phyloP scores from a whole-genome alignment of 1,140 invertebrate genomes.

The Diorhabda sublineata region DNA sequence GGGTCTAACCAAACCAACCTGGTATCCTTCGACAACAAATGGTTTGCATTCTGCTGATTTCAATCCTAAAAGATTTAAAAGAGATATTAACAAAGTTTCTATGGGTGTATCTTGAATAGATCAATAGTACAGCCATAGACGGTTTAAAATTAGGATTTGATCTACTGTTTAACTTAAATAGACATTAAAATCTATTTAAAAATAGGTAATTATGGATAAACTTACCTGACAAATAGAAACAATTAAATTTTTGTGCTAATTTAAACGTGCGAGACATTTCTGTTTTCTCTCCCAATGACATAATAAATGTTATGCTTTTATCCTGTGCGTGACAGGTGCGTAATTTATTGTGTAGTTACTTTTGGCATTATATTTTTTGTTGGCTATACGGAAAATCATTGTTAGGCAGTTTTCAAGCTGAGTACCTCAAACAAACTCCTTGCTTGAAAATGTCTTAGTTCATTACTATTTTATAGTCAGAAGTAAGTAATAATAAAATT shows the following conservation, averaged over 20 bases:
- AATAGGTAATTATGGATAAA: slow-evolving; percentile 12
- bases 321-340: slow-evolving; percentile 10
- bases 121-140: slow-evolving; percentile 28
- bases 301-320: slow-evolving; percentile 3
- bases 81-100: slow-evolving; percentile 8
- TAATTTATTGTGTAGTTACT: background rate
- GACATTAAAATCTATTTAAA: background rate
- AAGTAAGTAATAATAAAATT: no score
- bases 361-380: background rate
- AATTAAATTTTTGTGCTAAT: slow-evolving; percentile 78
- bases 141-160: slow-evolving; percentile 16
- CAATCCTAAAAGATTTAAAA: slow-evolving; percentile 32
- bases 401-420: no score
- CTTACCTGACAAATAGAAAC: slow-evolving; percentile 79
- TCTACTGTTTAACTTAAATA: slow-evolving; percentile 27
- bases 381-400: background rate
- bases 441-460: no score
- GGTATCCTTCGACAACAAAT: slow-evolving; percentile 80
- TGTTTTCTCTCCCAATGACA: slow-evolving; percentile 31
- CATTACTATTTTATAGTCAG: no score
- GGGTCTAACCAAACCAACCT: slow-evolving; percentile 80
- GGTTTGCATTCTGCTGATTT: slow-evolving; percentile 69
- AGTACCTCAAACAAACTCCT: no score
- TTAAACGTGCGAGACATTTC: slow-evolving; percentile 66
- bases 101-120: slow-evolving; percentile 27